Percentiles rank a stretch among this genome's conserved stretches.
phyloP scores from a whole-genome alignment of 2,888 invertebrate species.

The Linnaemya tessellans region DNA sequence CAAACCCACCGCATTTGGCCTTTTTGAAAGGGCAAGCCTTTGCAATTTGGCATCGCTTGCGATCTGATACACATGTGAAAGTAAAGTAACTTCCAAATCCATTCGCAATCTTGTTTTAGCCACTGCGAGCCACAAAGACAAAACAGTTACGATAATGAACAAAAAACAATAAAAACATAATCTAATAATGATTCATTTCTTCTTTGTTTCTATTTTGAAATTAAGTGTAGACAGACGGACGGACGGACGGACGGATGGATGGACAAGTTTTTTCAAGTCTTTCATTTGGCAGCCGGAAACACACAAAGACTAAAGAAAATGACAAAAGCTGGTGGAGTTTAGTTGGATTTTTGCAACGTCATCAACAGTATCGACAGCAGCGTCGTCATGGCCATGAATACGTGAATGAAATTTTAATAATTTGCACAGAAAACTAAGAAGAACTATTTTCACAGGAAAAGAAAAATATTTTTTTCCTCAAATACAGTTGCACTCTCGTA shows the following conservation, averaged over 20 bases:
- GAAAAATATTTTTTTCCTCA: not conserved
- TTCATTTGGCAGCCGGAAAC: constrained; percentile 20
- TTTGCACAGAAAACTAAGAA: constrained; percentile 7
- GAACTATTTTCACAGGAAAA: not conserved
- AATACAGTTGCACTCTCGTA: not conserved
- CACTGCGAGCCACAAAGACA: constrained; percentile 11
- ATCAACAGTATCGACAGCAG: constrained; percentile 57
- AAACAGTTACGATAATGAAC: constrained; percentile 1
- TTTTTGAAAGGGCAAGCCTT: too few species aligned
- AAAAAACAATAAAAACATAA: constrained; percentile 61
- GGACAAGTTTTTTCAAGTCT: constrained; percentile 35
- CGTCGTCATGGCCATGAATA: constrained; percentile 62
- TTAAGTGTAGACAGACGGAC: constrained; percentile 49
- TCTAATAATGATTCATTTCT: constrained; percentile 58
- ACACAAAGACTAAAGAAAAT: not conserved
- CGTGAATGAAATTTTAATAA: constrained; percentile 65
- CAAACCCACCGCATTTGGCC: too few species aligned
- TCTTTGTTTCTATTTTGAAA: constrained; percentile 36
- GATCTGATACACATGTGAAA: not conserved
- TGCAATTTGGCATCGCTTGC: not conserved
- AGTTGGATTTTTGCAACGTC: constrained; percentile 63
- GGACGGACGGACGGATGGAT: not conserved
- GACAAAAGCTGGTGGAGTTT: constrained; percentile 34
- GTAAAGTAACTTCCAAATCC: constrained; percentile 7
- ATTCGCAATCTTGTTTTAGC: constrained; percentile 43